A percentile compares a stretch with the other conserved stretches of the same genome.
These are phyloP conservation scores for Panzeria rudis DNA, from an alignment of 2,888 invertebrate species.

Conservation along the genomic window DNA sequence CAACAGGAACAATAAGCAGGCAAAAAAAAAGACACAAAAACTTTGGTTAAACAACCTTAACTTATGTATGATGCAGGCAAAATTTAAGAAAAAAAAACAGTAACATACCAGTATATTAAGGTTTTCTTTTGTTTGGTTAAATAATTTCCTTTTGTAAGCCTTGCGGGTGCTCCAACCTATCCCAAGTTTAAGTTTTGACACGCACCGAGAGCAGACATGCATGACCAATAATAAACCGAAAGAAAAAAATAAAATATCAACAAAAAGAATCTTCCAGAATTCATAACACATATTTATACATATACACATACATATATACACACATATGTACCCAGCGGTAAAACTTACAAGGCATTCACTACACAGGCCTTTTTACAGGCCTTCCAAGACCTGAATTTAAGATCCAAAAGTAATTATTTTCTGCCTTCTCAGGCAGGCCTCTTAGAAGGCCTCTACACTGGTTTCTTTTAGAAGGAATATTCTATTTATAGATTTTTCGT, in stretches of 20 bases:
- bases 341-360: too few species aligned
- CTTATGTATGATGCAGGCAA: conserved; percentile 40
- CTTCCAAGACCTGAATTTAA: too few species aligned
- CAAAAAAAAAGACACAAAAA: conserved; percentile 39
- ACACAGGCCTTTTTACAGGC: too few species aligned
- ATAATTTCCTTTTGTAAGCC: conserved; percentile 72
- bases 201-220: conserved; percentile 76
- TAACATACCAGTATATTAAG: conserved; percentile 65
- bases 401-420: too few species aligned
- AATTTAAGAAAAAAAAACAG: conserved; percentile 29
- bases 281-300: not conserved
- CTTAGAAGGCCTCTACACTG: too few species aligned
- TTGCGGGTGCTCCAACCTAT: conserved; percentile 82
- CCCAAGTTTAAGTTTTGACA: conserved; percentile 82
- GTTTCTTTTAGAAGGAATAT: too few species aligned
- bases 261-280: conserved; percentile 13
- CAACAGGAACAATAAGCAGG: conserved; percentile 40
- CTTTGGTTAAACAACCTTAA: conserved; percentile 63
- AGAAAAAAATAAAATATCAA: conserved; percentile 29
- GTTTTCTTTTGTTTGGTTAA: conserved; percentile 69
- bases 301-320: not conserved
- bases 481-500: too few species aligned
- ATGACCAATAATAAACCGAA: conserved; percentile 70
- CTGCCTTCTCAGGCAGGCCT: too few species aligned
- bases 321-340: not conserved